These are phyloP conservation scores for Thalassarche chlororhynchos DNA, from an alignment of 2,113 vertebrate species.

Conservation along the genomic window DNA sequence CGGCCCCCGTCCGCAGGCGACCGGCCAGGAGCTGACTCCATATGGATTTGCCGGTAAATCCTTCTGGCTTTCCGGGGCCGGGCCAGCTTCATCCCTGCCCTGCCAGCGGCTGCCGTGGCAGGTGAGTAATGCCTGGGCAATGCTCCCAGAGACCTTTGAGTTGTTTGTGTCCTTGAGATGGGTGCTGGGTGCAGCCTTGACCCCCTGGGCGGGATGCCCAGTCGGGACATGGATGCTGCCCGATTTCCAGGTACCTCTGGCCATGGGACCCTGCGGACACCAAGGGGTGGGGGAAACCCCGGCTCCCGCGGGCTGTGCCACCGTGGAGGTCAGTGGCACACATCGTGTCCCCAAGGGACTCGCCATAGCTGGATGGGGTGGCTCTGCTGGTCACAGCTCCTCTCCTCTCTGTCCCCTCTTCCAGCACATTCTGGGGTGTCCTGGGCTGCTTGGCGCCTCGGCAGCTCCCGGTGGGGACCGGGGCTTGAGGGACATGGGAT, in stretches of 20 bases:
- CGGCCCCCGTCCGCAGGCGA: fast-evolving
- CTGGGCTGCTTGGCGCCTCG: not conserved
- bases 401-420: not conserved
- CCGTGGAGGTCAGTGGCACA: not conserved
- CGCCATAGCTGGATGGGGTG: fast-evolving
- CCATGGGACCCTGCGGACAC: fast-evolving
- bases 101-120: fast-evolving
- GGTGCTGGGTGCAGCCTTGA: not conserved
- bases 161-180: conserved; percentile 13
- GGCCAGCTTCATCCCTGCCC: not conserved
- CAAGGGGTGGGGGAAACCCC: not conserved
- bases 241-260: fast-evolving
- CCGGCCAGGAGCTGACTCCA: fast-evolving
- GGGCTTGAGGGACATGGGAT: not conserved
- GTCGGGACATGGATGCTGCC: fast-evolving
- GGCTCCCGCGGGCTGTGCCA: not conserved
- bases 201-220: fast-evolving
- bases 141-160: conserved; percentile 33
- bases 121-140: not conserved
- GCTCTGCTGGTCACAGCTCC: not conserved
- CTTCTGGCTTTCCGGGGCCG: fast-evolving
- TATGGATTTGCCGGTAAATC: not conserved
- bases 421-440: fast-evolving
- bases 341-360: not conserved
- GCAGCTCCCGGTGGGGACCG: not conserved